Base-by-base conservation (phyloP, 1,140 invertebrate genomes). In the Papilio helenus region DNA sequence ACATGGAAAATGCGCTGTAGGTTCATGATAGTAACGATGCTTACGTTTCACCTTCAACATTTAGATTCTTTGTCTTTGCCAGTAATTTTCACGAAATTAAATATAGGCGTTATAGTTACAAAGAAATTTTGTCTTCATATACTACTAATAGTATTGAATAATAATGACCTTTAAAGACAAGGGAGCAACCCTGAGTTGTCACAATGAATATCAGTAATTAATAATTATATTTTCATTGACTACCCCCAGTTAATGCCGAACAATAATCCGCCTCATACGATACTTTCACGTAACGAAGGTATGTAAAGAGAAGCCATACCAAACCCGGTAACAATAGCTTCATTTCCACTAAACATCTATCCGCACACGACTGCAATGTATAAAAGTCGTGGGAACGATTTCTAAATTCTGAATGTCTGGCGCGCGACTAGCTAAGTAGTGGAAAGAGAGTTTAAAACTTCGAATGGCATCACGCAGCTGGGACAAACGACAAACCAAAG, bases 251-350 rank as follows among this genome's bases (percentile, higher is more conserved):
- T 9, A 2, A 29, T 26, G 61, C 20, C 14, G 14, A 68, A 68
- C 26, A 14, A 29, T 68, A 68, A 29, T 68, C 61, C 14, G 23
- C 61, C 61, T 29, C 26, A 68, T 68, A 12, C 61, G 61, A 68
- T 34, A 68, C 61, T 16, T 68, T 68, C 61, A 68, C 26, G 14
- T 68, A 61, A 68, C 34, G 61, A 68, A 68, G 16, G 23, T 34
- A 68, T 68, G 61, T 18, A 68, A 68, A 68, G 23, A 29, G 10
- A 68, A 68, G 61, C 26, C 61, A 65, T 65, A 29, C 3, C 14
- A 26, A 29, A 14, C 1, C 10, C 20, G 20, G 58, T 65, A 65
- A 65, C 29, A 18, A 65, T 18, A 29, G 5, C 18, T 55, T 55
- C 4, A 0, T n/a, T n/a, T 55, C 4, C 5, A 8, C 51, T 1